Conservation (phyloP, 2,113 vertebrate genomes). For the Leptobrachium leishanense region DNA sequence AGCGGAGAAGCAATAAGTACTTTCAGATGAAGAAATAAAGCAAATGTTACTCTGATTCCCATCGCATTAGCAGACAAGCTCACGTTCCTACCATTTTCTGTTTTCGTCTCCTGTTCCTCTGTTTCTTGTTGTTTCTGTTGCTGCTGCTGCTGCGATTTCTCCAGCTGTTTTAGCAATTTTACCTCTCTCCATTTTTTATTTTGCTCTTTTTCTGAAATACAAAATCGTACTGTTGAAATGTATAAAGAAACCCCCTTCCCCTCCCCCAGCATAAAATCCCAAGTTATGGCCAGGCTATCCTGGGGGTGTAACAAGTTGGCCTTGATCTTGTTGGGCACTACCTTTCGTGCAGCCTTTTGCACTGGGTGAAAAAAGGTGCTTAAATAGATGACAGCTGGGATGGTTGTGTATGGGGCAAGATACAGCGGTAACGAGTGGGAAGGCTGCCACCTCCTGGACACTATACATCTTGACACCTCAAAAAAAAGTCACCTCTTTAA, state of each 20-base stretch:
- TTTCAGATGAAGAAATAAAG: background rate
- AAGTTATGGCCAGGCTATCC: background rate
- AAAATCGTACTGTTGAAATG: conserved; percentile 5
- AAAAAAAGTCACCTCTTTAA: too few relatives aligned
- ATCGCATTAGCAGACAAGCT: background rate
- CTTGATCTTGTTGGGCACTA: too few relatives aligned
- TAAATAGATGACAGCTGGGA: background rate
- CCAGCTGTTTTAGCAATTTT: conserved; percentile 80
- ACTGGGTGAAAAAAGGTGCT: background rate
- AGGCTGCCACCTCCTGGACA: too few relatives aligned
- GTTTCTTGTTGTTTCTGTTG: conserved; percentile 49
- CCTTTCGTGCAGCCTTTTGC: too few relatives aligned
- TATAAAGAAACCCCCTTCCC: too few relatives aligned
- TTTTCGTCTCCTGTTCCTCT: conserved; percentile 49
- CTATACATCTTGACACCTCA: too few relatives aligned
- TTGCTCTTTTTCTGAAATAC: conserved; percentile 76
- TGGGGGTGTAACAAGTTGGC: background rate
- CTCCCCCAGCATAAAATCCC: too few relatives aligned
- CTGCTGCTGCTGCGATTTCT: conserved; percentile 70
- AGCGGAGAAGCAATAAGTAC: background rate
- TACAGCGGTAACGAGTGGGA: too few relatives aligned
- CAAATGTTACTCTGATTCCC: background rate
- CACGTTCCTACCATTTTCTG: background rate
- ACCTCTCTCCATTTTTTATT: conserved; percentile 77
- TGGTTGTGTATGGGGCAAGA: too few relatives aligned